Conservation (phyloP, 2,797 vertebrate genomes). For the Rhadinocentrus ornatus region DNA sequence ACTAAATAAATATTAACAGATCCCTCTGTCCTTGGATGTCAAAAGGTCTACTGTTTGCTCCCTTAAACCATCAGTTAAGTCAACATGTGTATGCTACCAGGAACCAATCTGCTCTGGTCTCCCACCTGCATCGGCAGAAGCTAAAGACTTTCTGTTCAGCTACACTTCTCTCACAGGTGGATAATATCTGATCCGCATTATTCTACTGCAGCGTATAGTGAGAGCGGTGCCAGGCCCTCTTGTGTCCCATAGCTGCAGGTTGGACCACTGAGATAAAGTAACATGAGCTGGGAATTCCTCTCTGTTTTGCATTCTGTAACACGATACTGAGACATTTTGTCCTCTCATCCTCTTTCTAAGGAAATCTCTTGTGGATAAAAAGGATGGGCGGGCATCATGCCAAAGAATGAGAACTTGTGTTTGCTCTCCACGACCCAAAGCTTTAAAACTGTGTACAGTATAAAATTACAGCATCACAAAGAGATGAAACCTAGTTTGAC, state of each 20-base stretch:
- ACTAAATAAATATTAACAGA: slow-evolving; percentile 80
- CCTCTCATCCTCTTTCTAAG: slow-evolving; percentile 76
- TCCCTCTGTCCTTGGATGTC: slow-evolving; percentile 68
- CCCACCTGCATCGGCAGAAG: slow-evolving; percentile 67
- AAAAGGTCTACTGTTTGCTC: slow-evolving; percentile 58
- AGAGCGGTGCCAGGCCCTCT: slow-evolving; percentile 52
- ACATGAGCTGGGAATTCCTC: slow-evolving; percentile 82
- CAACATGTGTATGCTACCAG: slow-evolving; percentile 61
- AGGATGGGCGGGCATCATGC: slow-evolving; percentile 65
- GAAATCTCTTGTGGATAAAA: slow-evolving; percentile 76
- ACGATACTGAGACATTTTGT: slow-evolving; percentile 77
- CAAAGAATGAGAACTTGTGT: slow-evolving; percentile 71
- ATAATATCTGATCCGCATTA: slow-evolving; percentile 62
- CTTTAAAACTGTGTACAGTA: slow-evolving; percentile 71
- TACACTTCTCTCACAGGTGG: slow-evolving; percentile 61
- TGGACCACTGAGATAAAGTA: slow-evolving; percentile 70
- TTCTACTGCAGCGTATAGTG: slow-evolving; percentile 50
- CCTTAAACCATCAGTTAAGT: slow-evolving; percentile 57
- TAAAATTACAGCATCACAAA: slow-evolving; percentile 73
- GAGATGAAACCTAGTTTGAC: slow-evolving; percentile 50
- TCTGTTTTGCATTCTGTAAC: slow-evolving; percentile 78
- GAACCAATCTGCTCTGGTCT: slow-evolving; percentile 46
- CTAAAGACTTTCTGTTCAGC: slow-evolving; percentile 39
- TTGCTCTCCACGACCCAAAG: slow-evolving; percentile 58
- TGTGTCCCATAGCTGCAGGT: slow-evolving; percentile 64